Evolutionary conservation across 2,113 vertebrate genomes (phyloP).

Genomic region (Anguilla rostrata): DNA sequence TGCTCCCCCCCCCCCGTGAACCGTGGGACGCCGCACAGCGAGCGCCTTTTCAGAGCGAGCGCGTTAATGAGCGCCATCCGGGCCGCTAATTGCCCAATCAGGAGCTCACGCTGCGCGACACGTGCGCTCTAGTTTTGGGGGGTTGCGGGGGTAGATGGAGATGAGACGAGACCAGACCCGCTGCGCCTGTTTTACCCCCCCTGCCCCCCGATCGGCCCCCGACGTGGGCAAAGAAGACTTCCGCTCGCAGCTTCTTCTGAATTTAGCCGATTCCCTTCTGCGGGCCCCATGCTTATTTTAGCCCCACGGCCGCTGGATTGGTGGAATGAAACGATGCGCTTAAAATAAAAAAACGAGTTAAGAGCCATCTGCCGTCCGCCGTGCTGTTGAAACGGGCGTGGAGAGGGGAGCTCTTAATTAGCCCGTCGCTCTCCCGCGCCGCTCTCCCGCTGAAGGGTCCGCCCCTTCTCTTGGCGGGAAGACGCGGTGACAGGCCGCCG

Average conservation of each 20-base stretch:
- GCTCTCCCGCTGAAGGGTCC: neutral
- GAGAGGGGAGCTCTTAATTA: neutral
- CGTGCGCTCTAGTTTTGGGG: neutral
- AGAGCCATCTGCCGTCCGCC: neutral
- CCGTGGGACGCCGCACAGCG: neutral
- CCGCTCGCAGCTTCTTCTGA: neutral
- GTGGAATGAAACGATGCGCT: neutral
- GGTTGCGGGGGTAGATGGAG: neutral
- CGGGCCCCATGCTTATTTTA: neutral
- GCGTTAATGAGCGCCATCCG: neutral
- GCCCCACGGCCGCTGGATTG: neutral
- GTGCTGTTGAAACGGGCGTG: neutral
- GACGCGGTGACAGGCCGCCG: neutral
- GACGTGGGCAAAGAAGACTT: neutral
- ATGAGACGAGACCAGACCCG: neutral
- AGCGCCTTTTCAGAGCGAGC: neutral
- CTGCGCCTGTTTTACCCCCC: neutral
- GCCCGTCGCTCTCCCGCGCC: too few species aligned
- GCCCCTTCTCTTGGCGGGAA: neutral
- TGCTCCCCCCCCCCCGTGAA: neutral
- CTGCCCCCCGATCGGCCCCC: too few species aligned
- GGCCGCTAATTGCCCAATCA: slow-evolving; percentile 1
- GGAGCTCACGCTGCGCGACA: neutral
- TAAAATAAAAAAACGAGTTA: neutral
- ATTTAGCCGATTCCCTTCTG: neutral